Conservation (phyloP, 2,797 vertebrate species). For the Sarcoramphus papa region DNA sequence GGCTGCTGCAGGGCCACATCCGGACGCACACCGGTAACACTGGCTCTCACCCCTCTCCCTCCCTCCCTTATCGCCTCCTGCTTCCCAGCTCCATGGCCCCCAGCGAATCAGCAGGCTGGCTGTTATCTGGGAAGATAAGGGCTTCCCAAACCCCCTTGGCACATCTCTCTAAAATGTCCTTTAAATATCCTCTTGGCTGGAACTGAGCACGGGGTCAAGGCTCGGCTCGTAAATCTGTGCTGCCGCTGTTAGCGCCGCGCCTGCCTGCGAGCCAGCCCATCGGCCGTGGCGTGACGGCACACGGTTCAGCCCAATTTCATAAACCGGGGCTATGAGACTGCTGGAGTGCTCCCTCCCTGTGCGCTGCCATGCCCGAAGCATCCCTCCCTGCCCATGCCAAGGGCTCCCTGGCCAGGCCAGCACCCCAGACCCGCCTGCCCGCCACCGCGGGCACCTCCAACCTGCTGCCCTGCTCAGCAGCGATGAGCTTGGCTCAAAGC, state of each 20-base stretch:
- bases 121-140: slow-evolving; percentile 56
- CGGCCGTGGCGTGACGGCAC: rapidly evolving
- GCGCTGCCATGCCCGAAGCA: rapidly evolving
- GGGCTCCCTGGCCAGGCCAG: not conserved
- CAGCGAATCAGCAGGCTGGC: not conserved
- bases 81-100: not conserved
- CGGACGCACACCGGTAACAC: slow-evolving; percentile 92
- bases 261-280: not conserved
- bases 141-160: slow-evolving; percentile 39
- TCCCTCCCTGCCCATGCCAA: not conserved
- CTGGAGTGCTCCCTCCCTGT: not conserved
- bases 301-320: rapidly evolving
- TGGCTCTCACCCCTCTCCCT: not conserved
- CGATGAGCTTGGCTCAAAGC: not conserved
- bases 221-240: not conserved
- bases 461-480: rapidly evolving
- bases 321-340: rapidly evolving
- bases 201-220: not conserved
- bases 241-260: rapidly evolving
- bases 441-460: not conserved
- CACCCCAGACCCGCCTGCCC: not conserved
- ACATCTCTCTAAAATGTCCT: slow-evolving; percentile 35
- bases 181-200: slow-evolving; percentile 37
- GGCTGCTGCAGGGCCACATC: slow-evolving; percentile 95
- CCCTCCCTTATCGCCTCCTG: not conserved